Base-by-base conservation (phyloP, 2,888 invertebrate species). In the Meghimatium bilineatum region DNA sequence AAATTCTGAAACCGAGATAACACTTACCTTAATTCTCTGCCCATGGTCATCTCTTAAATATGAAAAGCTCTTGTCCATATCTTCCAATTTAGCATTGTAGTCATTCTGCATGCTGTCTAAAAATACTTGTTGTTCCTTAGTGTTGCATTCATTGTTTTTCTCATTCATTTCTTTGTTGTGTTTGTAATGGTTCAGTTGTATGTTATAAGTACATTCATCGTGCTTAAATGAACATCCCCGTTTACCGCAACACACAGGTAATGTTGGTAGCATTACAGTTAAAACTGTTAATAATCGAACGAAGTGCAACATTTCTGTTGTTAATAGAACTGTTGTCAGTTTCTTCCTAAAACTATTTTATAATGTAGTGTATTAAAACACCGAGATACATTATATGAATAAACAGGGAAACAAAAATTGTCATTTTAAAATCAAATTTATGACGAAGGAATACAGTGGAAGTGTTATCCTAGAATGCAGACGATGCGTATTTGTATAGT, bases 21-120 rank as follows among this genome's bases (percentile, higher is more conserved):
- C 60, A 26, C 38, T 66, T 38, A 84, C 80, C 80, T 77, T 84
- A 26, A 86, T 63, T 5, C 86, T 60, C 74, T 85, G 83, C 63
- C 86, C 86, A 69, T 87, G 87, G 10, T 80, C 80, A 66, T 86
- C 87, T 36, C 82, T 82, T 36, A 87, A 34, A 78, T 75, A 83
- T 66, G 83, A 82, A 69, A 87, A 85, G 69, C 83, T 82, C 56
- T 80, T 83, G 60, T 86, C 85, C 77, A 87, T 87, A 49, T 71
- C 82, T 77, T 85, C 82, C 49, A 86, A 79, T 67, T 86, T 86
- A 63, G 85, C 67, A 8, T 49, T 49, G 83, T 86, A 83, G 36
- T 83, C 85, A 76, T 83, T 85, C 85, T 85, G 83, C 12, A 44
- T 52, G 20, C 67, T 60, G 63, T 83, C 82, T 52, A 81, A 36